These are phyloP conservation scores for Trilocha varians DNA, from an alignment of 2,888 invertebrate species.

Conservation along the genomic window DNA sequence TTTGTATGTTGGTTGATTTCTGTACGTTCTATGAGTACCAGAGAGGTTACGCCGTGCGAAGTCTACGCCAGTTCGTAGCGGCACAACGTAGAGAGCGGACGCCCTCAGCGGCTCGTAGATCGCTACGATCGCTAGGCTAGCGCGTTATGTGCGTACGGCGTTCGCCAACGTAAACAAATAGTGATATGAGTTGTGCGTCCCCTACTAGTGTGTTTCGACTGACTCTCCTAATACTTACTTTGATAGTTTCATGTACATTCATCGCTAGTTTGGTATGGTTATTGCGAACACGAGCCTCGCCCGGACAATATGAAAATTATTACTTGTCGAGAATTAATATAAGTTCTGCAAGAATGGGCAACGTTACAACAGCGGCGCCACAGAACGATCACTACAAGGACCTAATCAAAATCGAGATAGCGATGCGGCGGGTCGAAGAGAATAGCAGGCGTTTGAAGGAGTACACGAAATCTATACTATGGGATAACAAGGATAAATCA, in stretches of 20 bases:
- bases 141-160: slow-evolving; percentile 59
- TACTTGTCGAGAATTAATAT: slow-evolving; percentile 73
- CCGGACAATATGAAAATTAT: slow-evolving; percentile 67
- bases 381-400: slow-evolving; percentile 64
- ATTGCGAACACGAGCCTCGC: slow-evolving; percentile 47
- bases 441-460: slow-evolving; percentile 65
- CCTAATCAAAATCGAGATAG: slow-evolving; percentile 69
- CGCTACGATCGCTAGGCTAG: slow-evolving; percentile 36
- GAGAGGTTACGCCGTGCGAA: slow-evolving; percentile 21
- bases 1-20: too few species aligned
- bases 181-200: slow-evolving; percentile 71
- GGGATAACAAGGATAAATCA: slow-evolving; percentile 69
- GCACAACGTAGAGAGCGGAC: slow-evolving; percentile 45
- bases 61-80: slow-evolving; percentile 56
- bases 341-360: slow-evolving; percentile 47
- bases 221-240: slow-evolving; percentile 61
- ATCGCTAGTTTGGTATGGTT: slow-evolving; percentile 66
- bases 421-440: slow-evolving; percentile 67
- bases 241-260: slow-evolving; percentile 60
- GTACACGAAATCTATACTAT: slow-evolving; percentile 64
- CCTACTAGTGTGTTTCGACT: slow-evolving; percentile 56
- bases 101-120: slow-evolving; percentile 50
- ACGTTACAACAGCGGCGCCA: slow-evolving; percentile 42
- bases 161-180: slow-evolving; percentile 63
- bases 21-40: too few species aligned